Conservation (phyloP, 2,888 invertebrate genomes). For the Taphrorychus bicolor region DNA sequence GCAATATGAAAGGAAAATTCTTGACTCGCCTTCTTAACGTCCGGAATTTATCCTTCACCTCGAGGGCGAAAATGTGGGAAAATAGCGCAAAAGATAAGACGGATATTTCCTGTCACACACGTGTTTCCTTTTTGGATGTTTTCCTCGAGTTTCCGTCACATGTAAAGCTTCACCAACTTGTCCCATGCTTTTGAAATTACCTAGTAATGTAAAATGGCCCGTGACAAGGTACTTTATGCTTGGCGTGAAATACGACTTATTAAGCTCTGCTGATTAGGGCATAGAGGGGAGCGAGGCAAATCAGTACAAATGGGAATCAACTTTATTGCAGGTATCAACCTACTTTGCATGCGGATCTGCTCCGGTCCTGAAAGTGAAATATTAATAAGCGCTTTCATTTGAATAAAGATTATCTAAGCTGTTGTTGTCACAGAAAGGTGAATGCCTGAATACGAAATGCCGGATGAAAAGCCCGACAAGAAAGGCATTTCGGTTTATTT, state of each 20-base stretch:
- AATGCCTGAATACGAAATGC: conserved; percentile 31
- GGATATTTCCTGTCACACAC: conserved; percentile 1
- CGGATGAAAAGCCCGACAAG: conserved; percentile 25
- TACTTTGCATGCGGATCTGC: conserved; percentile 30
- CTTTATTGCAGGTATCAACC: background rate
- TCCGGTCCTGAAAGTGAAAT: conserved; percentile 21
- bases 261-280: background rate
- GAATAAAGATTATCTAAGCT: conserved; percentile 33
- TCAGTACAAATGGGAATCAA: background rate
- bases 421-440: conserved; percentile 35
- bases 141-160: background rate
- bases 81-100: background rate
- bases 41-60: background rate
- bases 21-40: conserved; percentile 2
- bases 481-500: conserved; percentile 29
- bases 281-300: background rate
- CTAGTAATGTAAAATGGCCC: background rate
- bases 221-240: background rate
- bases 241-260: background rate
- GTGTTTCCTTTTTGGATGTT: background rate
- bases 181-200: background rate
- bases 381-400: conserved; percentile 34
- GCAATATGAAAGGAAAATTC: conserved; percentile 14
- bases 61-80: background rate
- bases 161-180: background rate